Conservation (phyloP, 2,888 invertebrate species). For the Furcula furcula region DNA sequence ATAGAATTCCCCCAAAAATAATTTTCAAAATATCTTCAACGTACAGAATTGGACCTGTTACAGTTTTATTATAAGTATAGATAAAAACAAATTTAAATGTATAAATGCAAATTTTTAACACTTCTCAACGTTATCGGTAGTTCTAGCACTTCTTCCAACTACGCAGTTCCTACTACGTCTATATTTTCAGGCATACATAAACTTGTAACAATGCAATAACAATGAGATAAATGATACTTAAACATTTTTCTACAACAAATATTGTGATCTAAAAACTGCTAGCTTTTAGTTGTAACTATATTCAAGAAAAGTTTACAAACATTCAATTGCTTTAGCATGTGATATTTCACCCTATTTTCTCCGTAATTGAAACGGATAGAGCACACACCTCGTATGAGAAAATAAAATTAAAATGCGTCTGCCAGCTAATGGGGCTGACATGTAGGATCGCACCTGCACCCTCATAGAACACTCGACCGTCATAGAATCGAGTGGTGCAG, state of each 20-base stretch:
- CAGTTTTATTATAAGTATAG: neutral
- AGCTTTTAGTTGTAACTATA: too few species aligned
- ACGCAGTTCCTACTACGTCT: too few species aligned
- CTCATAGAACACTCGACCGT: neutral
- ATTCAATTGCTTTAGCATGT: conserved; percentile 1
- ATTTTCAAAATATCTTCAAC: too few species aligned
- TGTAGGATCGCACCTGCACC: conserved; percentile 38
- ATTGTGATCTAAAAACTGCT: too few species aligned
- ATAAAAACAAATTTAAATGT: neutral
- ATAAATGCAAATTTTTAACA: neutral
- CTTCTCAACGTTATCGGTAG: too few species aligned
- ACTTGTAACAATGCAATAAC: too few species aligned
- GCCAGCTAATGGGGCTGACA: conserved; percentile 29
- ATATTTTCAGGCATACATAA: too few species aligned
- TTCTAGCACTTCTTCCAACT: too few species aligned
- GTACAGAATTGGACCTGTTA: too few species aligned
- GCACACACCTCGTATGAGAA: conserved; percentile 35
- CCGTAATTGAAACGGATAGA: conserved; percentile 52
- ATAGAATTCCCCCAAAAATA: too few species aligned
- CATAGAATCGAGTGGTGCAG: neutral
- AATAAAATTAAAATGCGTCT: conserved; percentile 65
- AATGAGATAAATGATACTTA: too few species aligned
- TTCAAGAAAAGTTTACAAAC: neutral
- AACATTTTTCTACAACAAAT: too few species aligned
- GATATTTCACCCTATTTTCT: conserved; percentile 34